Percentiles rank a stretch among this genome's conserved stretches.
Conservation (phyloP, 2,797 vertebrate species). For the Bryconaethiops microstoma region DNA sequence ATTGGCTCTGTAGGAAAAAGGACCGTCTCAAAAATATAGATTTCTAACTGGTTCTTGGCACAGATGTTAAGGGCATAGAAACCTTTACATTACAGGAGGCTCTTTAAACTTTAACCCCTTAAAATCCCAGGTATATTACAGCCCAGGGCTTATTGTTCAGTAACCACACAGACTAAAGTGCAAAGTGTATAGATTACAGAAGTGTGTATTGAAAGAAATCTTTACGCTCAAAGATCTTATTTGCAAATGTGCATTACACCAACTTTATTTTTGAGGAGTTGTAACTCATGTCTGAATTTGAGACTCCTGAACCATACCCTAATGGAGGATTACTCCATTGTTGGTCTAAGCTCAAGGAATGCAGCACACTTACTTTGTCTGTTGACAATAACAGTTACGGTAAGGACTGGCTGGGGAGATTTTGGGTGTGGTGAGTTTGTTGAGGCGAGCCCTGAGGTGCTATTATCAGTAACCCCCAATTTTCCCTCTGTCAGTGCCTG, state of each 20-base stretch:
- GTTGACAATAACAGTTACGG: constrained; percentile 27
- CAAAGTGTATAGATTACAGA: neutral
- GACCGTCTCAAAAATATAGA: neutral
- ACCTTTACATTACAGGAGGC: too few relatives aligned
- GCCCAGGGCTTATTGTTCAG: neutral
- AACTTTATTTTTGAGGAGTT: neutral
- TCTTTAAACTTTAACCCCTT: too few relatives aligned
- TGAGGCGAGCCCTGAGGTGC: constrained; percentile 22
- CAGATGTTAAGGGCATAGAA: too few relatives aligned
- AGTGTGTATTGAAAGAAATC: too few relatives aligned
- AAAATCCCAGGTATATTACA: neutral
- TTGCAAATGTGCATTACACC: too few relatives aligned
- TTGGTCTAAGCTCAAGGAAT: neutral
- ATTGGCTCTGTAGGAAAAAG: neutral
- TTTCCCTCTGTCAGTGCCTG: constrained; percentile 20
- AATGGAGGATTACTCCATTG: constrained; percentile 7
- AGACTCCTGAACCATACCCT: neutral
- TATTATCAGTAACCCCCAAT: constrained; percentile 39
- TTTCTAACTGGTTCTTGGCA: neutral
- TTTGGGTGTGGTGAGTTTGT: constrained; percentile 54
- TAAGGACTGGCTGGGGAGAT: constrained; percentile 25
- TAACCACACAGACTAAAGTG: neutral
- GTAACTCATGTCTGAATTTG: neutral
- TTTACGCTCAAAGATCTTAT: neutral
- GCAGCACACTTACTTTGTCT: neutral